Evolutionary conservation across 2,113 vertebrate genomes (phyloP), one percentile per base, ranked within the genome.

Genomic region (Chaetura pelagica): DNA sequence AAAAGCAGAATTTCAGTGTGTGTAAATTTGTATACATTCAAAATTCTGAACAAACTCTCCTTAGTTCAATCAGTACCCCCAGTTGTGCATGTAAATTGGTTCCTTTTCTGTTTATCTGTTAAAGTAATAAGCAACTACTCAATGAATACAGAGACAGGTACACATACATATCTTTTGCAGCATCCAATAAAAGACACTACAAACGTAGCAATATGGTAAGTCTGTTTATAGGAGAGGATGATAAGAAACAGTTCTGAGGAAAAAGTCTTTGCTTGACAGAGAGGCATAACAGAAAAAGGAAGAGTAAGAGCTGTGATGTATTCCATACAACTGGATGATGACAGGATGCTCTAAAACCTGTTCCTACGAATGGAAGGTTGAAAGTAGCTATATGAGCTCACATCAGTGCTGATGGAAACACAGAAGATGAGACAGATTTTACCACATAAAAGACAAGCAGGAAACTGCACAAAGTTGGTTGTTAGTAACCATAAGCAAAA

Each of bases 101-200:
- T 84, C 67, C 91, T 72, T 85, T 54, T 42, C 81, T 87, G 49
- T 72, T 91, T 90, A 93, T 35, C 67, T 85, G 84, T 73, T 17
- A 54, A 27, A 75, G 32, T 22, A 91, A 68, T 30, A 59, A 83
- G 46, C 7, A 67, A 4, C 63, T 30, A 10, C 30, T 58, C 75
- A 6, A 22, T 2, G 22, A 64, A 69, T 14, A 14, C 14, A 17
- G 68, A 44, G 40, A 87, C 62, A 7, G 0, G 54, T 9, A 58
- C 35, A 24, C 7, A 13, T 1, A 6, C 2, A 1, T 32, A 40
- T 52, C 68, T 35, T 68, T 3, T 78, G 27, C 52, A 75, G 17
- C 57, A 58, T 5, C n/a, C 38, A 55, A 81, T 15, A 55, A 90
- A 59, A 85, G 48, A 10, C 34, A 30, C 19, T 63, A 76, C 12